These are phyloP conservation scores for Pluvianellus socialis DNA, from an alignment of 2,113 vertebrate genomes.

Conservation along the genomic window DNA sequence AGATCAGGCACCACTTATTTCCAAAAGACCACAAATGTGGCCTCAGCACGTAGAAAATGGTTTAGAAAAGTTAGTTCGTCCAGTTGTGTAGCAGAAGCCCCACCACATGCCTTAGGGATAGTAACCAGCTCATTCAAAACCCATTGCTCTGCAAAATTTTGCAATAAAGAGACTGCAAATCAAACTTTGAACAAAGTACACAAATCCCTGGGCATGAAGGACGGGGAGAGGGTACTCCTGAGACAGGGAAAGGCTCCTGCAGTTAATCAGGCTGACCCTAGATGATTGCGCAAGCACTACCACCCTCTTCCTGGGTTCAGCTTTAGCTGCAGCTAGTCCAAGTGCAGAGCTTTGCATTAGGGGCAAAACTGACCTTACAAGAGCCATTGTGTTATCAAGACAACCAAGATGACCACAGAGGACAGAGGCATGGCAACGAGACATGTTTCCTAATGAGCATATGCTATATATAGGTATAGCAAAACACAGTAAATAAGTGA, in stretches of 20 bases:
- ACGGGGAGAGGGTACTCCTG: fast-evolving
- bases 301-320: neutral
- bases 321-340: neutral
- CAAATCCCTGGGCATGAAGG: neutral
- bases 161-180: neutral
- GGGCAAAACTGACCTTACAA: neutral
- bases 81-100: neutral
- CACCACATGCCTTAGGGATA: neutral
- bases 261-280: neutral
- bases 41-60: neutral
- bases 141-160: neutral
- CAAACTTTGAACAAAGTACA: neutral
- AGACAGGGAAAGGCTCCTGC: neutral
- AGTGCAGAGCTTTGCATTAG: neutral
- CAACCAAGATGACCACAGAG: neutral
- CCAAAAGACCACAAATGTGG: neutral
- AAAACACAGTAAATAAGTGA: neutral
- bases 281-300: neutral
- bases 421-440: neutral
- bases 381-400: neutral
- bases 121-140: neutral
- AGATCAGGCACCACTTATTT: neutral
- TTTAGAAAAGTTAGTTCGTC: neutral
- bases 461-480: neutral
- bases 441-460: neutral